These are phyloP conservation scores for Choreutis nemorana DNA, from an alignment of 2,888 invertebrate genomes.

Conservation along the genomic window DNA sequence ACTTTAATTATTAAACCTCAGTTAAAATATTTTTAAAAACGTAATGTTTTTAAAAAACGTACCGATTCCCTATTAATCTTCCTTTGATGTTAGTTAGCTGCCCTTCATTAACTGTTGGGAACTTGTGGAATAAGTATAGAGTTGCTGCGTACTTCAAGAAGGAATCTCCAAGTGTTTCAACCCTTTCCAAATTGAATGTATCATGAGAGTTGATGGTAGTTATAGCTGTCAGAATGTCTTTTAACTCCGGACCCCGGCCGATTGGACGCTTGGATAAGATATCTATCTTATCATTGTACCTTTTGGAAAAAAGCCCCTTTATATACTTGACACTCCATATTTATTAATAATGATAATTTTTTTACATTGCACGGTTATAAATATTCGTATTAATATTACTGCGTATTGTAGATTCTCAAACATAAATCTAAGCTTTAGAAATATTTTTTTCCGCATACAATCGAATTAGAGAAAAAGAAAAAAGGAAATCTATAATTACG, in stretches of 20 bases:
- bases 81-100: slow-evolving; percentile 77
- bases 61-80: slow-evolving; percentile 80
- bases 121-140: slow-evolving; percentile 75
- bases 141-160: slow-evolving; percentile 83
- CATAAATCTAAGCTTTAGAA: neutral
- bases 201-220: slow-evolving; percentile 79
- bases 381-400: no score
- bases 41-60: slow-evolving; percentile 14
- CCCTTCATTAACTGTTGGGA: slow-evolving; percentile 78
- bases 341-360: no score
- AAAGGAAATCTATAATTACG: slow-evolving; percentile 18
- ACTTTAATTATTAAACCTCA: neutral
- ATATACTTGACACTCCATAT: no score
- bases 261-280: slow-evolving; percentile 20
- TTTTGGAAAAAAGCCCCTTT: no score
- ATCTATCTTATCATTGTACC: slow-evolving; percentile 34
- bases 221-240: slow-evolving; percentile 66
- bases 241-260: slow-evolving; percentile 49
- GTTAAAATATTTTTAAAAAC: neutral
- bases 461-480: neutral
- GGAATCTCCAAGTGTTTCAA: slow-evolving; percentile 90
- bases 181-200: slow-evolving; percentile 79
- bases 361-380: no score
- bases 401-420: no score
- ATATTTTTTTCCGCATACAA: neutral